These are phyloP conservation scores for Chrysopilus asiliformis DNA, from an alignment of 2,888 invertebrate genomes.

Conservation along the genomic window DNA sequence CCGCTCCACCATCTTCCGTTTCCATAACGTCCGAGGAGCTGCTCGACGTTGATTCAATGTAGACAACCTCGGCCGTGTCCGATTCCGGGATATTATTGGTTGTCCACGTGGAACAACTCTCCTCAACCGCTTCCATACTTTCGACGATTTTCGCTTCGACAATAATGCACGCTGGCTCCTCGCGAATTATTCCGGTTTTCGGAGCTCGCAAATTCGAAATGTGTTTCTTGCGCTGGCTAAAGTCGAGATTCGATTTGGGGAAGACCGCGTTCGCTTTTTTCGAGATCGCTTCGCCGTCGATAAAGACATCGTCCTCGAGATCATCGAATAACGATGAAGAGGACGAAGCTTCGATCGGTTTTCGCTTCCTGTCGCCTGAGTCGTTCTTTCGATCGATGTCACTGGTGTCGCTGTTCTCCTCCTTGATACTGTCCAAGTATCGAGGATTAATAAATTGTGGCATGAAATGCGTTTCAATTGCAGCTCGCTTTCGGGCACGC, in stretches of 20 bases:
- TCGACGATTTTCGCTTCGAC: constrained; percentile 50
- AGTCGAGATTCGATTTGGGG: constrained; percentile 34
- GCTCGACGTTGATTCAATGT: constrained; percentile 51
- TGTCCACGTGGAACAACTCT: constrained; percentile 44
- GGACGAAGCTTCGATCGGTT: constrained; percentile 11
- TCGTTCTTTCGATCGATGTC: constrained; percentile 41
- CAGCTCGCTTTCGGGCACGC: constrained; percentile 41
- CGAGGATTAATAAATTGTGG: constrained; percentile 47
- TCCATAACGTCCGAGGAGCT: constrained; percentile 48
- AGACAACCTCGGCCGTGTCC: constrained; percentile 53
- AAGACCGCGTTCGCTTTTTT: constrained; percentile 32
- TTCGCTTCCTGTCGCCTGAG: constrained; percentile 13
- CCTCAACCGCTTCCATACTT: constrained; percentile 37
- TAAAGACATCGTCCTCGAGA: constrained; percentile 41
- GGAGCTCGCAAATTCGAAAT: constrained; percentile 18
- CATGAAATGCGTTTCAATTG: constrained; percentile 43
- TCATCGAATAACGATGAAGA: constrained; percentile 21
- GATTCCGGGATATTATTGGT: constrained; percentile 37
- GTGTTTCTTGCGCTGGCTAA: constrained; percentile 24
- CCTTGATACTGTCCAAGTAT: constrained; percentile 62
- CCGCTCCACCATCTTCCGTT: constrained; percentile 35
- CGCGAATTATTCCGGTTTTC: constrained; percentile 27
- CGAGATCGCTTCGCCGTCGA: constrained; percentile 25
- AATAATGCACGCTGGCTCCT: constrained; percentile 37
- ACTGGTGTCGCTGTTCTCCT: constrained; percentile 55